Evolutionary conservation across 2,888 invertebrate genomes (phyloP), one percentile per base, ranked within the genome.

Genomic region (Rhamnusium bicolor): DNA sequence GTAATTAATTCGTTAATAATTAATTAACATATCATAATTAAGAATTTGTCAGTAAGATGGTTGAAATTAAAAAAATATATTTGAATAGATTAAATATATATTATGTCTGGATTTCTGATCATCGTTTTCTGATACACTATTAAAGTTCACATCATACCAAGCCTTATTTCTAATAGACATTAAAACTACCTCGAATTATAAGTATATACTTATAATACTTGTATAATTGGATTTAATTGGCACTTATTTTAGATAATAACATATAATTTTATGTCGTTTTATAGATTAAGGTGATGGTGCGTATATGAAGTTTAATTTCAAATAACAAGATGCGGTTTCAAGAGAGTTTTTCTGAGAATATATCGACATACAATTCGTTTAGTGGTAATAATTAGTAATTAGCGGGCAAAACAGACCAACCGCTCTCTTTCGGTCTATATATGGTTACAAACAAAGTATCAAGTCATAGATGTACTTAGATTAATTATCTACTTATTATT

Each of bases 401-500:
- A 65, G 51, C 47, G 46, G 27, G 60, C 16, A 51, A 68, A 60
- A 68, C 51, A 51, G 68, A 56, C 60, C 60, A 32, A 58, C 18
- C 27, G 65, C 51, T 65, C 65, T 65, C 53, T 62, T 21, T 53
- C 32, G 19, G 58, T 10, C 69, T 68, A 69, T 72, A 69, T 72
- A 72, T 18, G 72, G 72, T 29, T 54, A 16, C 46, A 61, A 53
- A 60, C 67, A 62, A 51, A 71, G 65, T 71, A 67, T 54, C 66
- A 53, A 67, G 67, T 68, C 67, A 61, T 66, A 72, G 40, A 72
- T 54, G 62, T 68, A 72, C 69, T 60, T 66, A 66, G 60, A 66
- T 71, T 63, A 69, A 72, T 72, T 69, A 69, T 49, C 68, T 68
- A 56, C 58, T 67, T 68, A 63, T 63, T 65, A 65, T 65, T 53